Conservation (phyloP, 2,888 invertebrate species). For the Hydraecia micacea region DNA sequence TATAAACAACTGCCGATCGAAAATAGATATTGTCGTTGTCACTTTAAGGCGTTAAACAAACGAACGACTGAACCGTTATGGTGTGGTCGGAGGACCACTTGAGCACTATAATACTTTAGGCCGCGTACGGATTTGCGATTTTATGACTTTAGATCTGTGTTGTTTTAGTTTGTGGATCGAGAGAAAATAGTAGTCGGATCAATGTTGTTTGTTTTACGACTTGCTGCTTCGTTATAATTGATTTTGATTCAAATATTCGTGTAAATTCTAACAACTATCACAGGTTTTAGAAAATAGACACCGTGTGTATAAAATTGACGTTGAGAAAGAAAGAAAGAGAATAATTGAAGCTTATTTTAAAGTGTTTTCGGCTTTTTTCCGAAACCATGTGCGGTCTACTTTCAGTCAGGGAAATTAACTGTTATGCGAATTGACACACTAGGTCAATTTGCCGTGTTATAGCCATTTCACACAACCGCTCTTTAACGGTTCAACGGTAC, state of each 20-base stretch:
- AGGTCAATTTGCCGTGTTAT: no score
- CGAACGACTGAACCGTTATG: slow-evolving; percentile 71
- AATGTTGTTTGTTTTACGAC: slow-evolving; percentile 29
- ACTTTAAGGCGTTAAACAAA: slow-evolving; percentile 80
- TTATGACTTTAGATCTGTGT: slow-evolving; percentile 39
- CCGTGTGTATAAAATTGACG: background rate
- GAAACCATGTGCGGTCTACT: no score
- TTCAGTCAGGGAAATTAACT: no score
- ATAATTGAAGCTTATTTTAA: no score
- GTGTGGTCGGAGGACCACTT: slow-evolving; percentile 70
- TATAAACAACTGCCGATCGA: slow-evolving; percentile 86
- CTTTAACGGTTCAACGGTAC: no score
- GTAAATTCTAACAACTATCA: background rate
- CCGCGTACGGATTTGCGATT: slow-evolving; percentile 63
- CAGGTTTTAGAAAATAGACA: background rate
- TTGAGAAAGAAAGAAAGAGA: no score
- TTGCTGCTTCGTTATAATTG: slow-evolving; percentile 1
- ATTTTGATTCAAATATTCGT: background rate
- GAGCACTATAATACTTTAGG: slow-evolving; percentile 65
- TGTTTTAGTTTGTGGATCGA: slow-evolving; percentile 32
- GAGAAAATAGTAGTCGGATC: slow-evolving; percentile 37
- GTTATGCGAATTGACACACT: no score
- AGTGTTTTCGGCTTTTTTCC: no score
- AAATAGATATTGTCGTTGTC: slow-evolving; percentile 87
- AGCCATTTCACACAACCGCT: no score